These are phyloP conservation scores for Dinoponera quadriceps DNA, from an alignment of 1,140 invertebrate species.

Conservation along the genomic window DNA sequence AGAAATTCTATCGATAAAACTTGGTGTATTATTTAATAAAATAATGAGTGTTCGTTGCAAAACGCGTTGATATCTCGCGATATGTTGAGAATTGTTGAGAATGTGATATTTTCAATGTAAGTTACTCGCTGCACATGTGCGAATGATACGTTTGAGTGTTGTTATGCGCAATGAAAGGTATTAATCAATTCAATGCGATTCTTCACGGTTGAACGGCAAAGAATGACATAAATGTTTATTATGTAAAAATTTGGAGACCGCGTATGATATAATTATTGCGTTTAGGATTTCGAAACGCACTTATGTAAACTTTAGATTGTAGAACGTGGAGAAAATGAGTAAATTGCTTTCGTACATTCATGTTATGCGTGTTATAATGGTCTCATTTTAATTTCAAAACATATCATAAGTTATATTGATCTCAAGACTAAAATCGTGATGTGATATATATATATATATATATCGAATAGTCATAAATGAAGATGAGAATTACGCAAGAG, in stretches of 20 bases:
- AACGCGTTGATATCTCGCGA: not conserved
- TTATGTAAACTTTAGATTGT: not conserved
- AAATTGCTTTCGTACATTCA: too few species aligned
- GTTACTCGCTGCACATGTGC: not conserved
- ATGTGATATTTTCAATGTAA: not conserved
- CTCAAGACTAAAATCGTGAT: not conserved
- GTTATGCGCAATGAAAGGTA: not conserved
- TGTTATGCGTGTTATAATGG: too few species aligned
- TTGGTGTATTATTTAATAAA: not conserved
- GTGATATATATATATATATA: not conserved
- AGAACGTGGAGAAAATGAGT: not conserved
- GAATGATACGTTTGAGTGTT: not conserved
- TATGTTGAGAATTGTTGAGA: not conserved
- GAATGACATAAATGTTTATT: not conserved
- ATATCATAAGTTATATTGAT: not conserved
- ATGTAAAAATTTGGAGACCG: not conserved
- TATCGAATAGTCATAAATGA: not conserved
- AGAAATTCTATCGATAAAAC: too few species aligned
- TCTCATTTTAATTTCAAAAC: constrained; percentile 10
- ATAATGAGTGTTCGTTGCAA: not conserved
- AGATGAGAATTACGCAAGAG: not conserved
- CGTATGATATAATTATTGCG: not conserved
- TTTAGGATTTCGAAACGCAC: not conserved
- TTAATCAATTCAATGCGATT: not conserved
- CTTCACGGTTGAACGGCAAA: not conserved